Evolutionary conservation across 1,140 invertebrate genomes (phyloP), one percentile per base, ranked within the genome.

Genomic region (Atopsyche davidsoni): DNA sequence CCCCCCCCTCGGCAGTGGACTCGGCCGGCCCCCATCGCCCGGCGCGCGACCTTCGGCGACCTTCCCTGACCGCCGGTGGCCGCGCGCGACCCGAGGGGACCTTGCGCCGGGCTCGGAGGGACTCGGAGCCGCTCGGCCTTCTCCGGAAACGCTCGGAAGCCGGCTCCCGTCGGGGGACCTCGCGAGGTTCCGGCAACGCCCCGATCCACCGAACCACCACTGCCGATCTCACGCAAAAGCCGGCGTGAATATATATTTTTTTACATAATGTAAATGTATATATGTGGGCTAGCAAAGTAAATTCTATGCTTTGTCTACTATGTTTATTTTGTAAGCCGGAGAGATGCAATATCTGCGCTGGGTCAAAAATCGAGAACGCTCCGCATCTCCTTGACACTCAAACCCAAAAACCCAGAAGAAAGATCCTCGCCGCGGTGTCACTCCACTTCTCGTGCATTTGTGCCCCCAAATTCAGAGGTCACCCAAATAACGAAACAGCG

Each of bases 71-170:
- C 46, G 11, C 19, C 11, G 10, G 36, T 17, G 4, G 18, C 36
- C 11, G 24, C 42, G 21, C n/a, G 11, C 38, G 46, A 47, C 46
- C 46, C 38, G 18, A n/a, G 14, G 32, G 34, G 46, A 47, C 46
- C 46, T 47, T 47, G 31, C 17, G n/a, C 10, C 13, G n/a, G 14
- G 6, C n/a, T 11, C 11, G 14, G 36, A 3, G 18, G 46, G 24
- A 24, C 23, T 19, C 42, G 42, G 11, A 4, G 25, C 9, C 11
- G 21, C 21, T 11, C 19, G 23, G 11, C 11, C 3, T 9, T 18
- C 21, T 43, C 24, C 41, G 41, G 41, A 25, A 18, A 23, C 3
- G 13, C 13, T 24, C 41, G 41, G 7, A 28, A 9, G 2, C 41
- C 41, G 13, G 22, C 3, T 18, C 24, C 41, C 22, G 17, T 22